Evolutionary conservation across 1,140 invertebrate species (phyloP), one percentile per base, ranked within the genome.

Genomic region (Probaryconus sp.): DNA sequence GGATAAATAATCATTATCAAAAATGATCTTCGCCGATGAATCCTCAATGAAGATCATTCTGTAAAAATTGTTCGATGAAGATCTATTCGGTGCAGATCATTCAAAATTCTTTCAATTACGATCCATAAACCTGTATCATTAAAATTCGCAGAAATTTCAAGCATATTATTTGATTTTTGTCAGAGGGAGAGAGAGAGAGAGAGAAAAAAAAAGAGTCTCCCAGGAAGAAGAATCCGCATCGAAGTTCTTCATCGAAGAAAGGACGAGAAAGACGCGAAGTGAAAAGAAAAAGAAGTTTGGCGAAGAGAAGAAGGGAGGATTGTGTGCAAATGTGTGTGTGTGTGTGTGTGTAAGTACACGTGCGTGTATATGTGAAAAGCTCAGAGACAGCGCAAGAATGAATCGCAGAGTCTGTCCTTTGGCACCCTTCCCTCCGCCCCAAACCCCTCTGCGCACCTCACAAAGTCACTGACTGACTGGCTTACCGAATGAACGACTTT

Each of bases 221-320:
- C 79, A 82, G 79, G 80, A 81, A 79, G 80, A 78, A 79, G 79
- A 83, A 82, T 79, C 64, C 63, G n/a, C 31, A 38, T 78, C 14
- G 58, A 40, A 24, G 58, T 43, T 35, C 63, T 67, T 56, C 45
- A 47, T 40, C 47, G 16, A 13, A 38, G 26, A 16, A 51, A 18
- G 51, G 30, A 26, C 42, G 21, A 58, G 45, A 17, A 40, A 60
- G 30, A 17, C 16, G 13, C n/a, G 35, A 6, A 24, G 2, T 21
- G 16, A 56, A 58, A 33, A 9, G 45, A 35, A 30, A 10, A 70
- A 48, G 7, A 43, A 40, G 42, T 63, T 50, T 13, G 7, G 58
- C 14, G 17, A 55, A 61, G 17, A 45, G 10, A 33, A 40, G 30
- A 60, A 50, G 26, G 35, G 48, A 48, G 21, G 28, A 64, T 16